Evolutionary conservation across 2,888 invertebrate genomes (phyloP), one percentile per base, ranked within the genome.

Genomic region (Thyatira batis): DNA sequence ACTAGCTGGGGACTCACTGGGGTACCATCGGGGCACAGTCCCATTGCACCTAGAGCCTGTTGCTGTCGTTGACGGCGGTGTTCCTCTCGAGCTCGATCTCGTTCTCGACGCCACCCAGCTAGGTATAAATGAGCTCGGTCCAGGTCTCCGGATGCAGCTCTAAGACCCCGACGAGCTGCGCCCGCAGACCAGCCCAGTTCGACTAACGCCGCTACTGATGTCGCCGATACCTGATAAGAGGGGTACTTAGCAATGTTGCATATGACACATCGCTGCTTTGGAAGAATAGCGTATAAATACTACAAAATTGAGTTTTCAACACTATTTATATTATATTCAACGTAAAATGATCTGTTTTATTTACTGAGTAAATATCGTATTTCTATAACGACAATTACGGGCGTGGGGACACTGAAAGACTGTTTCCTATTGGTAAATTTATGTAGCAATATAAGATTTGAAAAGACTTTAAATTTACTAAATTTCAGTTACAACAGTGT

Each of bases 81-180:
- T 8, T 21, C 20, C 3, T 71, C 71, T 17, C 93, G 73, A 1
- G 92, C 89, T 57, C 89, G 82, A 23, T 77, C 72, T 51, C 94
- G 75, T 79, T 93, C 93, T 54, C 92, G 87, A 49, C 92, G 83
- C 45, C 91, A 85, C 49, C 93, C 92, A 13, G 93, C 92, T 48
- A 96, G 95, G 71, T 94, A 94, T 65, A 93, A 93, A 21, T 96
- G 94, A 0, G 96, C 95, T 4, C 76, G 73, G 56, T 94, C 92
- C 0, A 95, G 76, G 73, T 94, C 89, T 0, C 84, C 84, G 1
- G 53, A 63, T 8, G 76, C 67, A 0, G 84, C 85, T 0, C 89
- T 88, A 59, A 97, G 86, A 0, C 95, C 96, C 20, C 95, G 83
- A n/a, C 96, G 92, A 0, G 96, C 95, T 71, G 96, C 96, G 2